phyloP scores from a whole-genome alignment of 1,140 invertebrate species.

The Chymomyza costata region DNA sequence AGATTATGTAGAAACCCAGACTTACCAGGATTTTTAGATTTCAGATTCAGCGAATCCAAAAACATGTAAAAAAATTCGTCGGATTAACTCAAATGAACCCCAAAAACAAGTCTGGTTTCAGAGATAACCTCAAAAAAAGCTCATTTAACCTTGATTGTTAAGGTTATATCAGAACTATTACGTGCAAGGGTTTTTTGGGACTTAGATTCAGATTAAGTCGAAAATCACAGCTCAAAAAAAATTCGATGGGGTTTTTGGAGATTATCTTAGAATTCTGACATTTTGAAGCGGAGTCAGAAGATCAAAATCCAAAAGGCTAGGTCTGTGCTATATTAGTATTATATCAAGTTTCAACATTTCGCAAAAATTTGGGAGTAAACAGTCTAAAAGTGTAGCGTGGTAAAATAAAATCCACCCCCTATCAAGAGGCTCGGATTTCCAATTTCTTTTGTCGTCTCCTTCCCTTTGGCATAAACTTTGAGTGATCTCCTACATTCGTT shows the following conservation, averaged over 20 bases:
- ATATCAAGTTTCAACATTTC: background rate
- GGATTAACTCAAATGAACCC: background rate
- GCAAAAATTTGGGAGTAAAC: background rate
- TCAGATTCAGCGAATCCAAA: too few relatives aligned
- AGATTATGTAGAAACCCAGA: background rate
- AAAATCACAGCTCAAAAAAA: background rate
- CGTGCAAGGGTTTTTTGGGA: background rate
- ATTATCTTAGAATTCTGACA: too few relatives aligned
- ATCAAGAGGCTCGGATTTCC: background rate
- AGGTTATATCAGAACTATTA: background rate
- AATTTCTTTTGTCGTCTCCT: background rate
- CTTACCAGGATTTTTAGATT: background rate
- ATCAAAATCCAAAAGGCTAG: background rate
- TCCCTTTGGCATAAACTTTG: background rate
- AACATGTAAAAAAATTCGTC: background rate
- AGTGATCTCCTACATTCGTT: background rate
- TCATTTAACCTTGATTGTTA: background rate
- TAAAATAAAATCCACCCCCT: too few relatives aligned
- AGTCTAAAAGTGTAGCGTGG: too few relatives aligned
- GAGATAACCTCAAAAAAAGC: background rate
- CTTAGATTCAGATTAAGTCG: background rate
- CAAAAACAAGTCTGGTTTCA: background rate
- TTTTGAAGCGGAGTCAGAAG: background rate
- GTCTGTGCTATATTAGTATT: background rate
- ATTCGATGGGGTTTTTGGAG: too few relatives aligned